A percentile compares a stretch with the other conserved stretches of the same genome.
phyloP scores from a whole-genome alignment of 2,888 invertebrate genomes.

The Spicauda simplicius region DNA sequence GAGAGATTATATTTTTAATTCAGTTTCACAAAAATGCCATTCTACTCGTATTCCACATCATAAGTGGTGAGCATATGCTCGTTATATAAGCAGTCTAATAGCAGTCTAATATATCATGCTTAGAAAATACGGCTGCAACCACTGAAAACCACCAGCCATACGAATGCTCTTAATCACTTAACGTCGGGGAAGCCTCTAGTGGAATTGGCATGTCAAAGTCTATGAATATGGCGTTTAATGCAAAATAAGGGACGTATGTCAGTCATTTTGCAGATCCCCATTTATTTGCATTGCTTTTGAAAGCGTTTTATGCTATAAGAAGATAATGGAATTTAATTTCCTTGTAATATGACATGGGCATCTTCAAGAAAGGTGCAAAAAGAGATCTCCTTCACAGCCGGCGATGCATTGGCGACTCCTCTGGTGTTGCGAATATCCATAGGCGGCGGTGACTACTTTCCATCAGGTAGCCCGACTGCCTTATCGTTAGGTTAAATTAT shows the following conservation, averaged over 20 bases:
- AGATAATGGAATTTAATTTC: constrained; percentile 4
- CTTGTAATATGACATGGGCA: too few relatives aligned
- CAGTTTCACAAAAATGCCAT: too few relatives aligned
- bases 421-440: too few relatives aligned
- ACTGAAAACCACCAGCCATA: constrained; percentile 22
- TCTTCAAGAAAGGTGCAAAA: too few relatives aligned
- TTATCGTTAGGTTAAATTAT: too few relatives aligned
- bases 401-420: too few relatives aligned
- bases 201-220: constrained; percentile 33
- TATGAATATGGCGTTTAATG: constrained; percentile 36
- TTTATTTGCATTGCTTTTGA: constrained; percentile 22
- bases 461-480: too few relatives aligned
- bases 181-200: constrained; percentile 27
- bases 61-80: background rate
- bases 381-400: too few relatives aligned
- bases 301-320: constrained; percentile 47
- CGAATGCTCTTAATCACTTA: constrained; percentile 37
- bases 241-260: constrained; percentile 34
- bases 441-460: too few relatives aligned
- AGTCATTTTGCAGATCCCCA: constrained; percentile 32
- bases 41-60: too few relatives aligned
- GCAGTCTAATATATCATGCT: background rate
- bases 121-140: constrained; percentile 22
- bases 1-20: too few relatives aligned
- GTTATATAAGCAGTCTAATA: background rate